Conservation (phyloP, 1,140 invertebrate species). For the Aphidius gifuensis region DNA sequence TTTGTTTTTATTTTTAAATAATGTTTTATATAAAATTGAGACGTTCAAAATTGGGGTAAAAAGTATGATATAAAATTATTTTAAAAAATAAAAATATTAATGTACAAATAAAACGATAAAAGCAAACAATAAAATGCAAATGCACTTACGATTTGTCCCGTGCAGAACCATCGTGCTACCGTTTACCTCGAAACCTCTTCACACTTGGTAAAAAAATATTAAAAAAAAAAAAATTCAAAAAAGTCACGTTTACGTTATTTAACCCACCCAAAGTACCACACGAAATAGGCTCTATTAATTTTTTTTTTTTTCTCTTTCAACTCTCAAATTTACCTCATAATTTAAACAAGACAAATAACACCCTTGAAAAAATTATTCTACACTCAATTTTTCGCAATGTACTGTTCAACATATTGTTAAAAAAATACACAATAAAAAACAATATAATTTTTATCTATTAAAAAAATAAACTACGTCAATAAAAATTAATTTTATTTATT, state of each 20-base stretch:
- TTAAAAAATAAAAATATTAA: background rate
- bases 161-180: conserved; percentile 50
- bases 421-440: too few species aligned
- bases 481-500: too few species aligned
- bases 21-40: background rate
- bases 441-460: too few species aligned
- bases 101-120: background rate
- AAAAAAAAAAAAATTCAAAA: background rate
- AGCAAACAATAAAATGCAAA: conserved; percentile 8
- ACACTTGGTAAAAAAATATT: conserved; percentile 9
- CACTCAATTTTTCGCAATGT: too few species aligned
- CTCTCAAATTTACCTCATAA: too few species aligned
- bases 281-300: background rate
- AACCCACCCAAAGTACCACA: background rate
- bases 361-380: too few species aligned
- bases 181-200: conserved; percentile 9
- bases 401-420: too few species aligned
- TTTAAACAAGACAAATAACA: too few species aligned
- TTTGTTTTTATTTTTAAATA: too few species aligned
- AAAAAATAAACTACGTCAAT: too few species aligned
- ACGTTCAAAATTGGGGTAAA: background rate
- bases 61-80: background rate
- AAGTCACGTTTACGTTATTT: background rate
- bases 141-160: conserved; percentile 53
- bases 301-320: too few species aligned